Evolutionary conservation across 2,113 vertebrate genomes (phyloP), one percentile per base, ranked within the genome.

Genomic region (Acanthochromis polyacanthus): DNA sequence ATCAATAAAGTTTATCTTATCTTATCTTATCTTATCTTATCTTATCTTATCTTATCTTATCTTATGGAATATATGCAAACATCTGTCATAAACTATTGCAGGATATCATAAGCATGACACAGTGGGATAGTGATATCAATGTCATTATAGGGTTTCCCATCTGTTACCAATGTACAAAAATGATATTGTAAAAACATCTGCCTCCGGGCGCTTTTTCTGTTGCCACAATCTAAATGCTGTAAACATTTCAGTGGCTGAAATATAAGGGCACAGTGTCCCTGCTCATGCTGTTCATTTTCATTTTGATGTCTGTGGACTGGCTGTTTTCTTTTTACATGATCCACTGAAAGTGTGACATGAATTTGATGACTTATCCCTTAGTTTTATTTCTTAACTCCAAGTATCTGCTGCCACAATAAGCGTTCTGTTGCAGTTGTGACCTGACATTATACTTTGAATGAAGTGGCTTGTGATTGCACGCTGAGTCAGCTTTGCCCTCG

Each of bases 401-500:
- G 40, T 32, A 15, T 80, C 57, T 56, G 16, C 30, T 14, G 1
- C 43, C 23, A 72, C 62, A 69, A 51, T 75, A 61, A 58, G 32
- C 15, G 53, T 17, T 75, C 20, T 79, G 48, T 75, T 70, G n/a
- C 12, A 56, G 65, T 40, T 58, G 30, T 53, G 71, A 53, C 19
- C 22, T 68, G 36, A 32, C 64, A 20, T 51, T 36, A 46, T 65
- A 45, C 52, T 51, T 53, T 66, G 38, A 80, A 16, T 81, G 61
- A 53, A 19, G 51, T 23, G 22, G 20, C 60, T 60, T 71, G 65
- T 81, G 53, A 67, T 46, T 1, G n/a, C 57, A 61, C 14, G 30
- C 36, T 66, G 79, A 77, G 64, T 80, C 66, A 67, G 51, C 50
- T 56, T 43, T 73, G 67, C 61, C 45, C 36, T 56, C 4, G 3